Base-by-base conservation (phyloP, 2,888 invertebrate species). In the Leptarthrus brevirostris region DNA sequence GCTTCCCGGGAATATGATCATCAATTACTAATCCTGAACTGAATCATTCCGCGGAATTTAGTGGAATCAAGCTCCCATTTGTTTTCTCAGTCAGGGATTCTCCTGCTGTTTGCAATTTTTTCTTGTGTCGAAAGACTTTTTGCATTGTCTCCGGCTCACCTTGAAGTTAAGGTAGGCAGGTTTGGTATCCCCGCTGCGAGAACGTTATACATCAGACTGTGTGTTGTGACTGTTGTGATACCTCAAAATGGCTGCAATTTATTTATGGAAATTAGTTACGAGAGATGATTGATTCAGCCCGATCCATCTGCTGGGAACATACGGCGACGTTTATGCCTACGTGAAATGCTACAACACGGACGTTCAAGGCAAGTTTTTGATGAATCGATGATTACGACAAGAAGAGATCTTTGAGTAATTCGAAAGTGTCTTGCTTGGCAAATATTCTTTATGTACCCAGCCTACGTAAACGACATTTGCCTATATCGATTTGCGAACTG, bases 281-380 rank as follows among this genome's bases (percentile, higher is more conserved):
- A n/a, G 69, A 69, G 36, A 69, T 69, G 69, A 69, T 69, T 69
- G 69, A 69, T 69, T 69, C 12, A 30, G 49, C 22, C 30, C 49
- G 36, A 69, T 52, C 49, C 24, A 64, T 64, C 64, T 64, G 64
- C 44, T 44, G 64, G 64, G 20, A 44, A 44, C 64, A 44, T 64
- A 36, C 24, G 47, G 64, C 44, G 64, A 64, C 4, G 64, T 14
- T 14, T 49, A 3, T 49, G 18, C 49, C 20, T 49, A 49, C 20
- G 49, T 16, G 2, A 14, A 12, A 14, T 3, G 12, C 18, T 49
- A 16, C 3, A 20, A 18, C 18, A 49, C n/a, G n/a, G 20, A 49
- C 20, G 20, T 49, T 49, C 49, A 20, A 47, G 47, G 18, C 49
- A 49, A 6, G 49, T 16, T 49, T 6, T 16, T 49, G 49, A 49